These are phyloP conservation scores for Callinectes sapidus DNA, from an alignment of 2,888 invertebrate species.

Conservation along the genomic window DNA sequence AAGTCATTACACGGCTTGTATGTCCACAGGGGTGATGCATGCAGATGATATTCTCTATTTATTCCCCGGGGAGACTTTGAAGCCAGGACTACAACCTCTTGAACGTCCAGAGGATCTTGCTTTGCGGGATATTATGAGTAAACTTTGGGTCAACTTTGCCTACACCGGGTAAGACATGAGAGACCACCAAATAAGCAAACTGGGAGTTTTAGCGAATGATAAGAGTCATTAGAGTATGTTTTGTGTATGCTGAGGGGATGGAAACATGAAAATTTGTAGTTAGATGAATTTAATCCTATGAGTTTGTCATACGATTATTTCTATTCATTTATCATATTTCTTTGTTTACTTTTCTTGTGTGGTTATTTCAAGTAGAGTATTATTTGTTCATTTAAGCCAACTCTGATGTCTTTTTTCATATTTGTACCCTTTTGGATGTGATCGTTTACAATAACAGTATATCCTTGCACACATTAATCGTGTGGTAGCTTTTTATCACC, in stretches of 20 bases:
- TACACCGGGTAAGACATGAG: neutral
- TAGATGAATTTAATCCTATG: neutral
- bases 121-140: neutral
- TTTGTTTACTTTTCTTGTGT: neutral
- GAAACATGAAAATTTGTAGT: neutral
- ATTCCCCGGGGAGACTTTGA: neutral
- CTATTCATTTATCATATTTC: neutral
- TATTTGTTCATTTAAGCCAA: neutral
- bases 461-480: neutral
- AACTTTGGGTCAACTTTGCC: slow-evolving; percentile 26
- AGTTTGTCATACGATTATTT: neutral
- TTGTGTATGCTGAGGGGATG: neutral
- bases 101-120: neutral
- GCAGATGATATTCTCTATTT: neutral
- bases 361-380: neutral
- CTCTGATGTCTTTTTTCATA: no score
- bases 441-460: no score
- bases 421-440: no score
- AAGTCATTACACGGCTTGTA: neutral
- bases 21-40: neutral
- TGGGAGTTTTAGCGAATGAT: neutral
- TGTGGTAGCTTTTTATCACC: no score
- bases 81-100: neutral
- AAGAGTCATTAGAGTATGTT: neutral
- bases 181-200: neutral